Conservation (phyloP, 1,140 invertebrate species). For the Procambarus clarkii region DNA sequence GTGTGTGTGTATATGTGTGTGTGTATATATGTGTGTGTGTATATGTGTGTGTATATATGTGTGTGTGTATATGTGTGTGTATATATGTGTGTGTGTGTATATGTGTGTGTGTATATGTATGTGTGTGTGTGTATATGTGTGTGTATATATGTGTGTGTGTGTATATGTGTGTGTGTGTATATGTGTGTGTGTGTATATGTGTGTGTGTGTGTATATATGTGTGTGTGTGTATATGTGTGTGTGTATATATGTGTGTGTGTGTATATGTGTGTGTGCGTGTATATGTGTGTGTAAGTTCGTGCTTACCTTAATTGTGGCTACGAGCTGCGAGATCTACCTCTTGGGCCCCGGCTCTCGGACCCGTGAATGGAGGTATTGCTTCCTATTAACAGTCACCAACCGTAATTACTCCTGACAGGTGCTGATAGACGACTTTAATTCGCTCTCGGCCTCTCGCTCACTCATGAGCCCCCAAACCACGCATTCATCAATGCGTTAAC, state of each 20-base stretch:
- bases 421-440: too few species aligned
- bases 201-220: background rate
- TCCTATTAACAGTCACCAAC: too few species aligned
- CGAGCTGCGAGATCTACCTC: too few species aligned
- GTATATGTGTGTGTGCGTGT: background rate
- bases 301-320: too few species aligned
- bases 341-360: too few species aligned
- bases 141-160: conserved; percentile 14
- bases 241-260: background rate
- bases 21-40: background rate
- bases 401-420: too few species aligned
- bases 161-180: conserved; percentile 11
- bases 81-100: too few species aligned
- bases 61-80: background rate
- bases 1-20: conserved; percentile 18
- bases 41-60: background rate
- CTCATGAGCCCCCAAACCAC: too few species aligned
- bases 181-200: conserved; percentile 15
- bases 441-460: too few species aligned
- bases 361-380: too few species aligned
- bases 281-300: too few species aligned
- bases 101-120: background rate
- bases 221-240: background rate
- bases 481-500: too few species aligned
- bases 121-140: conserved; percentile 6